These are phyloP conservation scores for Cryptus viduatorius DNA, from an alignment of 2,888 invertebrate genomes.

Conservation along the genomic window DNA sequence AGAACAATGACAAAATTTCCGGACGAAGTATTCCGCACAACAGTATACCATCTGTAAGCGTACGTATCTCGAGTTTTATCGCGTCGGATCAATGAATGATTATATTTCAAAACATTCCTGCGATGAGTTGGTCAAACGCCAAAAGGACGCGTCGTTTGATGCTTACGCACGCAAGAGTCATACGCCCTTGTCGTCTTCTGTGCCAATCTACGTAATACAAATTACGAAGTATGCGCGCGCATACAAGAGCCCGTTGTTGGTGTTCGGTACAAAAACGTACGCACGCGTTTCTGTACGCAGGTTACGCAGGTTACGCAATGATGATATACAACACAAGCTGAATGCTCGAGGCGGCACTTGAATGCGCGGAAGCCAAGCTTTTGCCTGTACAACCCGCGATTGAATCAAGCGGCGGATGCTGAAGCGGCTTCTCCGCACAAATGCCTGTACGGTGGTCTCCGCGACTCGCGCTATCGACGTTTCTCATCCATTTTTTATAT, in stretches of 20 bases:
- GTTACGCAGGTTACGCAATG: slow-evolving; percentile 35
- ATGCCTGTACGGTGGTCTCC: slow-evolving; percentile 9
- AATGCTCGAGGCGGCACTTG: neutral
- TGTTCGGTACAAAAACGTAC: neutral
- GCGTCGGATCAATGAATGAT: neutral
- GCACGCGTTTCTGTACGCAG: neutral
- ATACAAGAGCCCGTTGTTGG: neutral
- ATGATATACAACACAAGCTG: slow-evolving; percentile 17
- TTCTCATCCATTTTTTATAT: slow-evolving; percentile 61
- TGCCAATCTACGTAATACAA: neutral
- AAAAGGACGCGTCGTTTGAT: neutral
- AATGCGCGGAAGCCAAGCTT: slow-evolving; percentile 21
- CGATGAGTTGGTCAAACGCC: neutral
- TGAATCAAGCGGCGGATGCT: slow-evolving; percentile 22
- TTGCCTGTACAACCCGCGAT: neutral
- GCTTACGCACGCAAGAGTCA: neutral
- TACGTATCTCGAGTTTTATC: neutral
- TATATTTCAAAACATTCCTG: neutral
- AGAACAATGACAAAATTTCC: slow-evolving; percentile 34
- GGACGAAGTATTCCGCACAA: neutral
- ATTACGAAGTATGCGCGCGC: neutral
- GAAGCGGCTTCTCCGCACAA: slow-evolving; percentile 35
- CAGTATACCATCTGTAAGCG: neutral
- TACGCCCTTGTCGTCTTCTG: neutral
- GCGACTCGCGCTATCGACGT: slow-evolving; percentile 39